These are phyloP conservation scores for Xestia sexstrigata DNA, from an alignment of 2,888 invertebrate species.

Conservation along the genomic window DNA sequence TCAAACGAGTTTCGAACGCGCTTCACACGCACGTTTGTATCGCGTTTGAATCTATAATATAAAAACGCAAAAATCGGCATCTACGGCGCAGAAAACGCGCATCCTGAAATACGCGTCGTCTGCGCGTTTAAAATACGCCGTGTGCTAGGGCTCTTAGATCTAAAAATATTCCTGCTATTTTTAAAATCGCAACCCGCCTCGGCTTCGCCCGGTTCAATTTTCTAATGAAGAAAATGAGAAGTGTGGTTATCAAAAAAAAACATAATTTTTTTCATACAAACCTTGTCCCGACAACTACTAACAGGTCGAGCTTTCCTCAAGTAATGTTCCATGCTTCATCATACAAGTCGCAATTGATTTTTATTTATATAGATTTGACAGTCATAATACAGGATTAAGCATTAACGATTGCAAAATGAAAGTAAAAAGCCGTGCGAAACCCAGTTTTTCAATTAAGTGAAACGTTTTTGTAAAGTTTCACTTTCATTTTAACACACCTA, in stretches of 20 bases:
- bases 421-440: conserved; percentile 12
- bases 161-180: too few relatives aligned
- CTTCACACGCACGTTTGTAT: too few relatives aligned
- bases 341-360: background rate
- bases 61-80: too few relatives aligned
- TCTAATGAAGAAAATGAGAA: background rate
- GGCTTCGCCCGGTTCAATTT: background rate
- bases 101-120: too few relatives aligned
- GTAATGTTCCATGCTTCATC: background rate
- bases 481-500: background rate
- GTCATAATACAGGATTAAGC: background rate
- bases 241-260: background rate
- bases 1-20: too few relatives aligned
- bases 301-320: background rate
- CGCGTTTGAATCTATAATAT: too few relatives aligned
- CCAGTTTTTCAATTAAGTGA: conserved; percentile 15
- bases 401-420: conserved; percentile 4
- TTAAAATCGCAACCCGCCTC: background rate
- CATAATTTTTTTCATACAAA: background rate
- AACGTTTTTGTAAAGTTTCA: conserved; percentile 4
- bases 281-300: background rate
- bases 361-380: too few relatives aligned
- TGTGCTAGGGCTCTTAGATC: too few relatives aligned
- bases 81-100: too few relatives aligned
- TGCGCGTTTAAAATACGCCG: too few relatives aligned